These are phyloP conservation scores for Caradrina kadenii DNA, from an alignment of 2,888 invertebrate species.

Conservation along the genomic window DNA sequence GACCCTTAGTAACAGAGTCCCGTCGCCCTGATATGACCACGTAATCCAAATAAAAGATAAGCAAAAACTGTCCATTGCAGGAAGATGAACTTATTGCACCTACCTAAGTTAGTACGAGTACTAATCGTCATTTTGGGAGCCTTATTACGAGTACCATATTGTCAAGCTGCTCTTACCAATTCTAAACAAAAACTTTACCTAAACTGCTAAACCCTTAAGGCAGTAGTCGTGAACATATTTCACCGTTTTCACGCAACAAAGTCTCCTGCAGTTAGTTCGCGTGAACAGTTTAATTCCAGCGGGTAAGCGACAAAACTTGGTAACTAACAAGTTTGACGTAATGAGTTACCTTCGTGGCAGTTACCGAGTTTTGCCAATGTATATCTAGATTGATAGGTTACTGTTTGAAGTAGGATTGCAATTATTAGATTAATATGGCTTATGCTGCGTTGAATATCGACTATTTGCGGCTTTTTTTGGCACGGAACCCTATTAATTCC, in stretches of 20 bases:
- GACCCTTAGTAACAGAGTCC: too few relatives aligned
- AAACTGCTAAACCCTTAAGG: background rate
- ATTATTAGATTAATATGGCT: background rate
- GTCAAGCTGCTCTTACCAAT: background rate
- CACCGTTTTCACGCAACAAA: constrained; percentile 19
- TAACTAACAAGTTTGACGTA: constrained; percentile 52
- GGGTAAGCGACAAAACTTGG: constrained; percentile 52
- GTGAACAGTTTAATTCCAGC: constrained; percentile 54
- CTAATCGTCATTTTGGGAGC: too few relatives aligned
- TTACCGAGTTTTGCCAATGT: constrained; percentile 33
- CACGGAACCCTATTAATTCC: too few relatives aligned
- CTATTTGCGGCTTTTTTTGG: too few relatives aligned
- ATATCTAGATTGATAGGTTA: constrained; percentile 16
- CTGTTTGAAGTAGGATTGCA: background rate
- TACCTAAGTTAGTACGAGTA: too few relatives aligned
- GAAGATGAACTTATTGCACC: too few relatives aligned
- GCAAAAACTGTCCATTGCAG: too few relatives aligned
- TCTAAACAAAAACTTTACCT: background rate
- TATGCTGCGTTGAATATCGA: too few relatives aligned
- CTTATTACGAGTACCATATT: too few relatives aligned
- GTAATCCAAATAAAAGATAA: too few relatives aligned
- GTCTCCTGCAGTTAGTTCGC: constrained; percentile 15
- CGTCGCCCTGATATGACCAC: too few relatives aligned
- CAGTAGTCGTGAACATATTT: constrained; percentile 24
- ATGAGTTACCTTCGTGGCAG: constrained; percentile 31